Evolutionary conservation across 1,140 invertebrate genomes (phyloP).

Genomic region (Bombus picipes): DNA sequence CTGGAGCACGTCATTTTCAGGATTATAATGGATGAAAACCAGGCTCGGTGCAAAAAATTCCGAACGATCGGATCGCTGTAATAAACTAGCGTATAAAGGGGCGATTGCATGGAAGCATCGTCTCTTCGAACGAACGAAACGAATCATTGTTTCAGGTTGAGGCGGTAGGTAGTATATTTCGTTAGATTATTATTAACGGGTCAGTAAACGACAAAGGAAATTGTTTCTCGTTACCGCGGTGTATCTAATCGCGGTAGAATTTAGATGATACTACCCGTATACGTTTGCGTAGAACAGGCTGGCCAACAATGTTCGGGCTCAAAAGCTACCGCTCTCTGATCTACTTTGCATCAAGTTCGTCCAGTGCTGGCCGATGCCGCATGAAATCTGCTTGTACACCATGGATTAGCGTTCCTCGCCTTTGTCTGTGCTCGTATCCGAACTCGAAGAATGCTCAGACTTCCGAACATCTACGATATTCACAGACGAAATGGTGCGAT

Average conservation of each 20-base stretch:
- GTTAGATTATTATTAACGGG: constrained; percentile 55
- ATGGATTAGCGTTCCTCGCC: not conserved
- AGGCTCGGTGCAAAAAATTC: not conserved
- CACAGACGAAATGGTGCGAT: not conserved
- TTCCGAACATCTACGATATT: not conserved
- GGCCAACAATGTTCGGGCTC: not conserved
- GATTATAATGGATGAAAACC: not conserved
- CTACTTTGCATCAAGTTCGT: constrained; percentile 54
- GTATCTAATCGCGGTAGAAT: constrained; percentile 53
- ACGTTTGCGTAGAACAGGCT: not conserved
- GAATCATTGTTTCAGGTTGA: not conserved
- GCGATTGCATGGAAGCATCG: not conserved
- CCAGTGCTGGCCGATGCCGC: not conserved
- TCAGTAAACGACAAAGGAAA: constrained; percentile 45
- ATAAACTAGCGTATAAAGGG: not conserved
- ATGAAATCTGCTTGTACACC: not conserved
- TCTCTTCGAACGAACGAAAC: not conserved
- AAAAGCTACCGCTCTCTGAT: constrained; percentile 37
- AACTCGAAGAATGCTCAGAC: not conserved
- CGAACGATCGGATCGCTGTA: not conserved
- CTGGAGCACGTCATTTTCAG: not conserved
- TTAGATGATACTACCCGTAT: constrained; percentile 56
- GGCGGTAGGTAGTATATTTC: constrained; percentile 15
- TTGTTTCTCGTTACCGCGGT: constrained; percentile 48
- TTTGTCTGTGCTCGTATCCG: not conserved